Evolutionary conservation across 2,888 invertebrate species (phyloP).

Genomic region (Troides aeacus): DNA sequence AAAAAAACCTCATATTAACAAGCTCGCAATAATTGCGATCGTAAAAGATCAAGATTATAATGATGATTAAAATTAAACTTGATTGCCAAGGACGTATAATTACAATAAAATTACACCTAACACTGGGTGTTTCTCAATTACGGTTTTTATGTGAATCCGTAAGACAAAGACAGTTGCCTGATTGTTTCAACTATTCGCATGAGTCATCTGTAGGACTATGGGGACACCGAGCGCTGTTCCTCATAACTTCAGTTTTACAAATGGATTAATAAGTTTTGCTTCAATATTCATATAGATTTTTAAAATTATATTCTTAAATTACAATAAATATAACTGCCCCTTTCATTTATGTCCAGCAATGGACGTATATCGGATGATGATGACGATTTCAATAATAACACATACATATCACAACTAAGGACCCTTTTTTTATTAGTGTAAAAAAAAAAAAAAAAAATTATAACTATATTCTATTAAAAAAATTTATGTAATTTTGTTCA

Average conservation of each 20-base stretch:
- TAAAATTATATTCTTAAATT: too few species aligned
- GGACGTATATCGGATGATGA: too few species aligned
- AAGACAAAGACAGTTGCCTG: slow-evolving; percentile 5
- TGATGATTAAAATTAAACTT: neutral
- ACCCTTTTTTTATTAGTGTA: too few species aligned
- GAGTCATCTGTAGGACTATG: slow-evolving; percentile 16
- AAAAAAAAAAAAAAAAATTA: too few species aligned
- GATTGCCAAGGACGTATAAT: neutral
- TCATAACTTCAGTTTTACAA: neutral
- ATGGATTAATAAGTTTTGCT: neutral
- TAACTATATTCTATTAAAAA: too few species aligned
- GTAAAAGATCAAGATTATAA: neutral
- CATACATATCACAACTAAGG: too few species aligned
- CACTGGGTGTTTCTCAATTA: neutral
- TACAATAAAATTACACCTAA: neutral
- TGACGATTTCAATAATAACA: too few species aligned
- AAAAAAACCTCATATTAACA: neutral
- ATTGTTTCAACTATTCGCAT: slow-evolving; percentile 22
- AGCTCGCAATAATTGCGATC: neutral
- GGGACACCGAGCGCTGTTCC: neutral
- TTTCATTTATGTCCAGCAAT: too few species aligned
- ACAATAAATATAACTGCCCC: too few species aligned
- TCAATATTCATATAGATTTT: neutral
- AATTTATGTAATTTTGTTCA: too few species aligned
- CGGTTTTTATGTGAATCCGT: slow-evolving; percentile 2